Evolutionary conservation across 2,888 invertebrate genomes (phyloP).

Genomic region (Synanthedon myopaeformis): DNA sequence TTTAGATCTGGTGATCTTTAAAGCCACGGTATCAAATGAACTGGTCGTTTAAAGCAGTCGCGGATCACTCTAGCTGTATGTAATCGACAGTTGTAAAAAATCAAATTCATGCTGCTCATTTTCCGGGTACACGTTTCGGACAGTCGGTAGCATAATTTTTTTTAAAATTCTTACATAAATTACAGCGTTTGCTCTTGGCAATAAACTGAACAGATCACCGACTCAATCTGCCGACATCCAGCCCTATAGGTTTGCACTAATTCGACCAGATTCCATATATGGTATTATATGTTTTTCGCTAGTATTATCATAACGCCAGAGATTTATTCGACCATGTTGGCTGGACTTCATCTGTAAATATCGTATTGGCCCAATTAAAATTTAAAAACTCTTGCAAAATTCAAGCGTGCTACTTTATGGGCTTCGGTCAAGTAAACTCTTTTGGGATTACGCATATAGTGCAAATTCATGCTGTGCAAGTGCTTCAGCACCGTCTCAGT

Average conservation of each 20-base stretch:
- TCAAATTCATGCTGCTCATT: too few relatives aligned
- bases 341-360: not conserved
- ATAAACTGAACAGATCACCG: not conserved
- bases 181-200: not conserved
- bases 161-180: not conserved
- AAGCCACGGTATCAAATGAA: too few relatives aligned
- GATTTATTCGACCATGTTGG: not conserved
- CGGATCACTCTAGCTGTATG: too few relatives aligned
- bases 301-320: not conserved
- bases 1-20: too few relatives aligned
- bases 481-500: not conserved
- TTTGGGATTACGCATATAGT: not conserved
- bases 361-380: not conserved
- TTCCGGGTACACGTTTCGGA: not conserved
- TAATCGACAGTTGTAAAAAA: too few relatives aligned
- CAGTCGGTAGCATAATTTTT: not conserved
- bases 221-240: constrained; percentile 1
- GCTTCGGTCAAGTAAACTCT: not conserved
- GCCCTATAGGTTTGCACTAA: not conserved
- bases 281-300: not conserved
- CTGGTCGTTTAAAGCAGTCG: too few relatives aligned
- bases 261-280: not conserved
- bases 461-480: not conserved
- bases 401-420: not conserved
- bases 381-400: not conserved